Conservation (phyloP, 2,888 invertebrate genomes). For the Drosophila vallismaia region DNA sequence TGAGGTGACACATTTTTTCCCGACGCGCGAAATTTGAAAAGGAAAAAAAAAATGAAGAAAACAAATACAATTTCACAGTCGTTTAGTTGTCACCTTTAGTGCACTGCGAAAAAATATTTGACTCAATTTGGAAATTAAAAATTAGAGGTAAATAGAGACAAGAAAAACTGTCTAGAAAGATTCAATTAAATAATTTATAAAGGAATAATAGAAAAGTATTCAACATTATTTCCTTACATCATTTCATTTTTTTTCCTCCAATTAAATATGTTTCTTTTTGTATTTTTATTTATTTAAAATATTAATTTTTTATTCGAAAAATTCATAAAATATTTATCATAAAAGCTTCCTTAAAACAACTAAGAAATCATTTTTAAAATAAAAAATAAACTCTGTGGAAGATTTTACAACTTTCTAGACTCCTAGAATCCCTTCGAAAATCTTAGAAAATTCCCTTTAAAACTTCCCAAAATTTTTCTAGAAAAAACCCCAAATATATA, state of each 20-base stretch:
- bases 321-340: too few relatives aligned
- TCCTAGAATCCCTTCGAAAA: too few relatives aligned
- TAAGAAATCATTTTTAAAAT: too few relatives aligned
- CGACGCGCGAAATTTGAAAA: constrained; percentile 10
- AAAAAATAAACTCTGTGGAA: too few relatives aligned
- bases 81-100: constrained; percentile 52
- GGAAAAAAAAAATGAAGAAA: constrained; percentile 11
- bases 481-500: too few relatives aligned
- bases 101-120: background rate
- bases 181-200: background rate
- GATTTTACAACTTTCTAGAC: too few relatives aligned
- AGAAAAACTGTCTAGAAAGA: background rate
- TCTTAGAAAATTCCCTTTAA: background rate
- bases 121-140: background rate
- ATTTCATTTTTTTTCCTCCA: too few relatives aligned
- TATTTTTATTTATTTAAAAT: too few relatives aligned
- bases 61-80: constrained; percentile 50
- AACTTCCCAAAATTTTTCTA: background rate
- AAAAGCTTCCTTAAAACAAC: too few relatives aligned
- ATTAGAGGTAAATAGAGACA: background rate
- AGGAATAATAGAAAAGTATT: background rate
- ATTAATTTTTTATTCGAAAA: too few relatives aligned
- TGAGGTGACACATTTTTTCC: constrained; percentile 27
- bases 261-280: too few relatives aligned
- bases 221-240: background rate